Conservation (phyloP, 2,888 invertebrate species). For the Eremobia ochroleuca region DNA sequence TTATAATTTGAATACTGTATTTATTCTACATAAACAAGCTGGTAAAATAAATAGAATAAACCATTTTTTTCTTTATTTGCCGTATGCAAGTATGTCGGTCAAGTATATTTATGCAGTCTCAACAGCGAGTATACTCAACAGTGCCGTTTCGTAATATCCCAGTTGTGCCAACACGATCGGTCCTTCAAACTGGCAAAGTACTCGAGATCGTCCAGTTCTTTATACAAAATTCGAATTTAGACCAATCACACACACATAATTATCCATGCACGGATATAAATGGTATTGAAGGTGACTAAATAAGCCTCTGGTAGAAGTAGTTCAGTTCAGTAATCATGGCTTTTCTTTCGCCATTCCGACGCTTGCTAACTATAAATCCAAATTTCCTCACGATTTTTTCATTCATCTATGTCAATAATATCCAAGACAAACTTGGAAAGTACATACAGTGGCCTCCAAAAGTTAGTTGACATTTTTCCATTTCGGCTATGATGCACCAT, state of each 20-base stretch:
- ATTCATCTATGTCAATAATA: too few relatives aligned
- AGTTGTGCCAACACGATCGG: background rate
- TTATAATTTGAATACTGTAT: background rate
- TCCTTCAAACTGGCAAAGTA: conserved; percentile 5
- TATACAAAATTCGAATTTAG: background rate
- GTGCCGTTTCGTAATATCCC: conserved; percentile 6
- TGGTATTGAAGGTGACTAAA: background rate
- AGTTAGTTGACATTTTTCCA: background rate
- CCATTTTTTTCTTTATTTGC: conserved; percentile 21
- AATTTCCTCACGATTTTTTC: too few relatives aligned
- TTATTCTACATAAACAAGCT: conserved; percentile 1
- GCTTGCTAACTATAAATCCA: too few relatives aligned
- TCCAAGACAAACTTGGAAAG: too few relatives aligned
- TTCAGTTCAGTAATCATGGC: too few relatives aligned
- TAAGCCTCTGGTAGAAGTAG: too few relatives aligned
- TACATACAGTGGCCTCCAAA: too few relatives aligned
- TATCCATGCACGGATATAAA: background rate
- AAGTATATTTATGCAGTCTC: conserved; percentile 33
- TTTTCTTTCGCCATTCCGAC: too few relatives aligned
- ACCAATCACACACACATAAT: too few relatives aligned
- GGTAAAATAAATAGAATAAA: conserved; percentile 14
- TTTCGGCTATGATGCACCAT: too few relatives aligned
- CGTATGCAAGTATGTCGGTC: conserved; percentile 28
- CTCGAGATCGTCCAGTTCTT: background rate
- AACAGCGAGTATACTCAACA: conserved; percentile 18